Conservation (phyloP, 2,113 vertebrate genomes). For the Pedionomus torquatus region DNA sequence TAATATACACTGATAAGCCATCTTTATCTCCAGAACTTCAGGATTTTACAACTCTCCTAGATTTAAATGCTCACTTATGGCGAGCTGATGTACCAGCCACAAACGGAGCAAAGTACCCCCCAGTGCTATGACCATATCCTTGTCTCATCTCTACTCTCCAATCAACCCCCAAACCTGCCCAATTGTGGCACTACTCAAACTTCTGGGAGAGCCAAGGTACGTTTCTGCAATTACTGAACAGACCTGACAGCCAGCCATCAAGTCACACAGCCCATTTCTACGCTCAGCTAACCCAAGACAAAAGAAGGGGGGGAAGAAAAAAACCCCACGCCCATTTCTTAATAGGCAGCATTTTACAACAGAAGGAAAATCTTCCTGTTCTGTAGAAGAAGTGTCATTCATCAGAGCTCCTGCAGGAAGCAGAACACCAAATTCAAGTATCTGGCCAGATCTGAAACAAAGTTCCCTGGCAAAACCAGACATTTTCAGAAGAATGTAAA, state of each 20-base stretch:
- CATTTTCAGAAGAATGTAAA: not conserved
- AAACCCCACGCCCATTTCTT: not conserved
- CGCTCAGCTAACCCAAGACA: not conserved
- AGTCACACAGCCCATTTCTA: not conserved
- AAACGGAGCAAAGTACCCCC: not conserved
- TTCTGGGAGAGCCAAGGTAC: not conserved
- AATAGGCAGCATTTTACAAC: not conserved
- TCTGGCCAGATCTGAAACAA: not conserved
- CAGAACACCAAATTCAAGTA: not conserved
- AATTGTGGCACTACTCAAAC: not conserved
- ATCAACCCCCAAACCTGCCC: not conserved
- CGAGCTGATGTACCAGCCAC: not conserved
- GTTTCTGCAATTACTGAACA: not conserved
- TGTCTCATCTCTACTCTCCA: fast-evolving
- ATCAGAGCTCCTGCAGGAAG: not conserved
- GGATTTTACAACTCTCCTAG: not conserved
- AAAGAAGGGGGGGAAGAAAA: too few species aligned
- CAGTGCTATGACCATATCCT: not conserved
- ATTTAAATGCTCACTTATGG: not conserved
- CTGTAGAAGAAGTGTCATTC: not conserved
- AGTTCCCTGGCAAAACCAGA: not conserved
- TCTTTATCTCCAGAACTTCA: not conserved
- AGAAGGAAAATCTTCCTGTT: not conserved
- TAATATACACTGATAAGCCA: not conserved
- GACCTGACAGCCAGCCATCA: not conserved